Evolutionary conservation across 2,797 vertebrate genomes (phyloP).

Genomic region (Oreochromis grahami): DNA sequence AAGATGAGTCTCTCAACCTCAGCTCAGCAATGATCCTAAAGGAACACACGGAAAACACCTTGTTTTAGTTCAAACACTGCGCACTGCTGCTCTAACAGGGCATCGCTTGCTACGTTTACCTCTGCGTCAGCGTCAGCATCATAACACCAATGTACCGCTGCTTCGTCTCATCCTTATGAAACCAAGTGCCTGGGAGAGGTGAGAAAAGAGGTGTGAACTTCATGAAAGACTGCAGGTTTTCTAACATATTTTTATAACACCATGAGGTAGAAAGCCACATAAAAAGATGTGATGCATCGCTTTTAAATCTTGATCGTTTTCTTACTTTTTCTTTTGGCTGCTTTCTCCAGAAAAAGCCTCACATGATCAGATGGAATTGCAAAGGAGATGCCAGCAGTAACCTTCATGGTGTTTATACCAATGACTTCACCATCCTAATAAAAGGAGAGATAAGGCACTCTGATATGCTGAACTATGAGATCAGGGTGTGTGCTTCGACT

Average conservation of each 20-base stretch:
- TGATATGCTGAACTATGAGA: not conserved
- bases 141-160: constrained; percentile 92
- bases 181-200: constrained; percentile 78
- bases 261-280: not conserved
- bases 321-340: constrained; percentile 79
- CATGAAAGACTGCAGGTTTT: not conserved
- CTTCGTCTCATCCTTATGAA: constrained; percentile 70
- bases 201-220: not conserved
- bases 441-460: not conserved
- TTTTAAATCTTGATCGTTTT: not conserved
- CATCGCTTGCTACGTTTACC: constrained; percentile 62
- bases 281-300: not conserved
- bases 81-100: not conserved
- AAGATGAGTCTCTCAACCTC: constrained; percentile 84
- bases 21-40: constrained; percentile 88
- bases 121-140: constrained; percentile 92
- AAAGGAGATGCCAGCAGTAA: constrained; percentile 95
- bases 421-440: constrained; percentile 94
- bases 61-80: not conserved
- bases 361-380: constrained; percentile 93
- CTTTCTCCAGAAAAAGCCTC: constrained; percentile 82
- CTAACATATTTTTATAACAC: not conserved
- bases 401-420: constrained; percentile 98
- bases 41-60: not conserved
- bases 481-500: not conserved